These are phyloP conservation scores for Cyphotilapia sp. DNA, from an alignment of 2,113 vertebrate species.

Conservation along the genomic window DNA sequence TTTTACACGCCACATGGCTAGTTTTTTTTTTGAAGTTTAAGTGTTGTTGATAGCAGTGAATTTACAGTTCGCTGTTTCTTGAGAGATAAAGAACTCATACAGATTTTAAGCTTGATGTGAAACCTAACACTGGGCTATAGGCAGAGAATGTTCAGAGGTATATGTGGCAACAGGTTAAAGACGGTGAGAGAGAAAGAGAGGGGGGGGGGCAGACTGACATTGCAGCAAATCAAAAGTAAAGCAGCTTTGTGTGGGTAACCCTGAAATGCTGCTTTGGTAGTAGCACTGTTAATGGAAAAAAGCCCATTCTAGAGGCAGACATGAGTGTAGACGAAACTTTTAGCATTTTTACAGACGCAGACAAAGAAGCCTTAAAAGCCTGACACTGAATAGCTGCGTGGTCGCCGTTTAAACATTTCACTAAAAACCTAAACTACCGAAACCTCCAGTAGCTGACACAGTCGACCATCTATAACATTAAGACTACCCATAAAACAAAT, in stretches of 20 bases:
- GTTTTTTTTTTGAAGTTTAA: background rate
- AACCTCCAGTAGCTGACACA: background rate
- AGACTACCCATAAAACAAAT: background rate
- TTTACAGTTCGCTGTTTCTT: conserved; percentile 27
- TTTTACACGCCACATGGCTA: background rate
- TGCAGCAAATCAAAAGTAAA: conserved; percentile 59
- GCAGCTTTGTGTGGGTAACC: conserved; percentile 83
- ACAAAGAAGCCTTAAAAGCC: background rate
- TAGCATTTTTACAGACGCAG: conserved; percentile 5
- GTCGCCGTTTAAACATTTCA: background rate
- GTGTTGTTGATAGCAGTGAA: conserved; percentile 3
- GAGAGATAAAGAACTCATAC: background rate
- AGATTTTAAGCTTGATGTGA: conserved; percentile 14
- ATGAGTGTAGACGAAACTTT: conserved; percentile 65
- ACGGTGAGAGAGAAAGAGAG: background rate
- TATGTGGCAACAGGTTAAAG: conserved; percentile 54
- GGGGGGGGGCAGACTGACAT: background rate
- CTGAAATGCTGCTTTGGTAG: conserved; percentile 95
- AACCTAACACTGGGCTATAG: conserved; percentile 23
- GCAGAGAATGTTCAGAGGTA: conserved; percentile 61
- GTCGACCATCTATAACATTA: background rate
- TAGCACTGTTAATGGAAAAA: conserved; percentile 82
- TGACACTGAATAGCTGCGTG: background rate
- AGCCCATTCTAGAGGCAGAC: conserved; percentile 62
- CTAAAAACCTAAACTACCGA: background rate